Base-by-base conservation (phyloP, 1,140 invertebrate species). In the Microplitis mediator region DNA sequence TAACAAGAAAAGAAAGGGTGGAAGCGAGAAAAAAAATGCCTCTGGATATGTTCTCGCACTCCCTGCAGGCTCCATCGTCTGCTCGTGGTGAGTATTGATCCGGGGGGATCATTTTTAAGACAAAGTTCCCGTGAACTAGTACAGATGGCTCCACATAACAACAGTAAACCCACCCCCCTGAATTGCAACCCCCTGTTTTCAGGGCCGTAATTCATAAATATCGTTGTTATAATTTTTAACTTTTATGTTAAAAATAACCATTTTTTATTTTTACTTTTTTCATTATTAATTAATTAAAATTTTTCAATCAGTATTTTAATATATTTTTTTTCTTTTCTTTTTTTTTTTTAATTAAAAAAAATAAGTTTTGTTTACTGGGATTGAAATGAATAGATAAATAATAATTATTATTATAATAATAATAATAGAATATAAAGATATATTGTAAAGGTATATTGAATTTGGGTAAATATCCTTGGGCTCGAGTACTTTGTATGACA, bases 21-120 rank as follows among this genome's bases (percentile, higher is more conserved):
- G 54, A 32, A 56, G 45, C n/a, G 58, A 65, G 32, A 72, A 14
- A 62, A 52, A 63, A 69, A n/a, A 65, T 72, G 64, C 71, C 64
- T 60, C 13, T 65, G 39, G 63, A 36, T 64, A 72, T 66, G 45
- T 66, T 72, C 70, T 65, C 62, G 70, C 62, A 35, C 50, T 58
- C 54, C 61, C 65, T 62, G 72, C 73, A 74, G 52, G 54, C 69
- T 70, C 68, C 64, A 54, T 64, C 66, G 60, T 74, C 72, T 69
- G 72, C 61, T 68, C 45, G 62, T 34, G 71, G 63, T 75, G 74
- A 75, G 80, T 81, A 80, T 82, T 82, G 81, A 82, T 82, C 79
- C 79, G 70, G 77, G 74, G 76, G 74, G 74, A 80, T 80, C 78
- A 82, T 82, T 81, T 81, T 82, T 80, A 80, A 82, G 79, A 80